These are phyloP conservation scores for Paralinhomoeus sp. DNA, from an alignment of 2,888 invertebrate genomes.

Conservation along the genomic window DNA sequence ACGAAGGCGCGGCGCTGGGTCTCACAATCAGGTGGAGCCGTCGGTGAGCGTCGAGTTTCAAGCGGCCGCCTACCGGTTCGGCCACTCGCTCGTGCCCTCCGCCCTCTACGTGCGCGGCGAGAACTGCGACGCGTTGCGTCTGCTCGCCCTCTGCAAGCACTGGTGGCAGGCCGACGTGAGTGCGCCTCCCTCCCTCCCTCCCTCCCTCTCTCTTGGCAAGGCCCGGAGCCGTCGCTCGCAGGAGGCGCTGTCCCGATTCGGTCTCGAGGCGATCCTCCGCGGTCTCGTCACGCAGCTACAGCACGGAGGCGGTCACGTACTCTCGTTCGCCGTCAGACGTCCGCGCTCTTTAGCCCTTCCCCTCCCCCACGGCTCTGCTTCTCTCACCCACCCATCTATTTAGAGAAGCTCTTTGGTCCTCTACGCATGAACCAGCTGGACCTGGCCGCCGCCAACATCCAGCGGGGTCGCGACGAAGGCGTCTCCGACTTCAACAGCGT, in stretches of 20 bases:
- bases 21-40: background rate
- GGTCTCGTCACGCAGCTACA: background rate
- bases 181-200: background rate
- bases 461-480: slow-evolving; percentile 36
- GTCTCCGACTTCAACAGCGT: slow-evolving; percentile 40
- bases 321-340: slow-evolving; percentile 2
- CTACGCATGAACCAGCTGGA: slow-evolving; percentile 38
- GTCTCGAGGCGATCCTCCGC: background rate
- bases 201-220: no score
- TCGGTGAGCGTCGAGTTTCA: background rate
- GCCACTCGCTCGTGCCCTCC: slow-evolving; percentile 2
- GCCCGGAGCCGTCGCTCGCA: no score
- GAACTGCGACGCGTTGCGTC: background rate
- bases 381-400: slow-evolving; percentile 6
- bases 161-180: slow-evolving; percentile 4
- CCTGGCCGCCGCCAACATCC: slow-evolving; percentile 39
- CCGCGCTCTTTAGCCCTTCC: background rate
- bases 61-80: slow-evolving; percentile 4
- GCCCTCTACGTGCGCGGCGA: background rate
- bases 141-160: background rate
- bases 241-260: background rate
- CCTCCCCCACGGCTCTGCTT: background rate
- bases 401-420: slow-evolving; percentile 35
- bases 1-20: no score
- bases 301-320: slow-evolving; percentile 1